A percentile compares a stretch with the other conserved stretches of the same genome.
These are phyloP conservation scores for Neolamprologus modestus DNA, from an alignment of 2,113 vertebrate species.

Conservation along the genomic window DNA sequence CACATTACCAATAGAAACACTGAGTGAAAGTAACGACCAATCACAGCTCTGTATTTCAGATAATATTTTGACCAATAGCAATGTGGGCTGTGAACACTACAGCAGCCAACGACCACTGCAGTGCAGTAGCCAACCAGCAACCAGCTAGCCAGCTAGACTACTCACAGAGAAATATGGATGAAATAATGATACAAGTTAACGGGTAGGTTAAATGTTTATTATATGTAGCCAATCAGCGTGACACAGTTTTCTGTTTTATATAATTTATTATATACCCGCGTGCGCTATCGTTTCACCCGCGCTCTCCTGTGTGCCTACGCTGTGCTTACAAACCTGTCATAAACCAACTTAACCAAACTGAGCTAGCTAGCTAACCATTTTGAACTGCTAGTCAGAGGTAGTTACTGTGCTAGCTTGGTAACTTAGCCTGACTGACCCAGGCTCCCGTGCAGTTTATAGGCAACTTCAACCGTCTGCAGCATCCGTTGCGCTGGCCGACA, in stretches of 20 bases:
- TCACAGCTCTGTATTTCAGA: conserved; percentile 12
- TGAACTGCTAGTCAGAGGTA: neutral
- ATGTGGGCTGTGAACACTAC: neutral
- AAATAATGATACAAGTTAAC: conserved; percentile 27
- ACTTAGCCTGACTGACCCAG: neutral
- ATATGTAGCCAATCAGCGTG: rapidly evolving
- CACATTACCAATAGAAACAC: conserved; percentile 32
- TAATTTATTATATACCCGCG: neutral
- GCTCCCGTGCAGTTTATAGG: neutral
- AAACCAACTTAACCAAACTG: conserved; percentile 34
- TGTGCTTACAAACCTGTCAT: conserved; percentile 10
- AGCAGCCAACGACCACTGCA: conserved; percentile 45
- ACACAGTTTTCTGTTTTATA: too few species aligned
- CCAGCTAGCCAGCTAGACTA: conserved; percentile 5
- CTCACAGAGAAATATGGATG: conserved; percentile 54
- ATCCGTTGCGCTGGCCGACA: neutral
- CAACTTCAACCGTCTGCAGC: neutral
- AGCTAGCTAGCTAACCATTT: conserved; percentile 15
- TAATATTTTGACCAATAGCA: neutral
- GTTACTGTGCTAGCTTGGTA: neutral
- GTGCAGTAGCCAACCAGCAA: conserved; percentile 53
- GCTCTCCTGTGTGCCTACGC: neutral
- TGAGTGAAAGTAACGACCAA: conserved; percentile 23
- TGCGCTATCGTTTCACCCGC: neutral
- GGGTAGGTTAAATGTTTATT: conserved; percentile 37